Conservation (phyloP, 1,140 invertebrate species). For the Aphaenogaster floridana region DNA sequence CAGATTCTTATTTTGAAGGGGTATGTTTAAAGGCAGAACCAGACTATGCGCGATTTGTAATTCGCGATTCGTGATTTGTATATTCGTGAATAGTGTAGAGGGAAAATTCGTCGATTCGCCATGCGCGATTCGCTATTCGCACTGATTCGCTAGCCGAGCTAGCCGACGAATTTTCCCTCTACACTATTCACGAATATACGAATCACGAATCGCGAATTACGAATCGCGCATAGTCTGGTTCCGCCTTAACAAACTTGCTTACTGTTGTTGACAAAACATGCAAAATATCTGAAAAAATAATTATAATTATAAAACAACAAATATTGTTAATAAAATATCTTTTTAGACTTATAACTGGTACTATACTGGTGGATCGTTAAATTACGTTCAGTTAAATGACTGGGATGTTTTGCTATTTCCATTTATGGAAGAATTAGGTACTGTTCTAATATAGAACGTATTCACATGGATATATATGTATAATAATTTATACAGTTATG, state of each 20-base stretch:
- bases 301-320: not conserved
- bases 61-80: too few relatives aligned
- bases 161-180: too few relatives aligned
- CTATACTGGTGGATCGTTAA: conserved; percentile 83
- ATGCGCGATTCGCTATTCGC: too few relatives aligned
- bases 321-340: conserved; percentile 47
- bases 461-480: conserved; percentile 16
- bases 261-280: conserved; percentile 12
- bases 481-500: conserved; percentile 34
- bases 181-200: too few relatives aligned
- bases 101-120: too few relatives aligned
- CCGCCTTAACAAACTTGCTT: not conserved
- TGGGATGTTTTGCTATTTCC: conserved; percentile 82
- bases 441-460: conserved; percentile 34
- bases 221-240: too few relatives aligned
- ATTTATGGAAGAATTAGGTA: conserved; percentile 81
- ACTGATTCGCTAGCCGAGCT: too few relatives aligned
- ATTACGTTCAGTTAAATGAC: conserved; percentile 70
- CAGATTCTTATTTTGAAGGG: conserved; percentile 84
- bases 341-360: conserved; percentile 85
- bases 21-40: conserved; percentile 66
- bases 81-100: too few relatives aligned
- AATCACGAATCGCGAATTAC: too few relatives aligned
- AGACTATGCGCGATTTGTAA: too few relatives aligned
- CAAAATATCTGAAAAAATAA: not conserved